A percentile compares a stretch with the other conserved stretches of the same genome.
phyloP scores from a whole-genome alignment of 2,797 vertebrate species.

The Phataginus tricuspis region DNA sequence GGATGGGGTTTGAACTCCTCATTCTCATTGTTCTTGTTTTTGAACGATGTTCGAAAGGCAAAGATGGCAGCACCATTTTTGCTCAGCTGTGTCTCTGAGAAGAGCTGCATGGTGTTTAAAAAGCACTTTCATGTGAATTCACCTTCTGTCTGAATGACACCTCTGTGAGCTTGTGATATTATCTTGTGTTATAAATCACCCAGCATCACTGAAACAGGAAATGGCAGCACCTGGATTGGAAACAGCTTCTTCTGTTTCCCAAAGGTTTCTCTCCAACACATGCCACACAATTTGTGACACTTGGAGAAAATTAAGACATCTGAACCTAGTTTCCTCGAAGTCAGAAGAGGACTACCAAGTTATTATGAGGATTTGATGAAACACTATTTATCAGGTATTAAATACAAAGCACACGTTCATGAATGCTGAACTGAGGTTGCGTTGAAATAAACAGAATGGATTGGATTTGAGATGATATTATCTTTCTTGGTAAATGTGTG shows the following conservation, averaged over 20 bases:
- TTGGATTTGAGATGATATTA: neutral
- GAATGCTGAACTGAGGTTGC: neutral
- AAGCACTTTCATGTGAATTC: slow-evolving; percentile 7
- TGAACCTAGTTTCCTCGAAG: neutral
- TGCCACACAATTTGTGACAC: neutral
- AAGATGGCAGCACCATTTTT: neutral
- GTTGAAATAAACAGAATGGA: neutral
- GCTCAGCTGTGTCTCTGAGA: neutral
- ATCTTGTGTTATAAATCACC: neutral
- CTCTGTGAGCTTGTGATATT: neutral
- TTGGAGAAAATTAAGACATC: neutral
- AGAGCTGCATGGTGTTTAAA: neutral
- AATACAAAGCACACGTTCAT: neutral
- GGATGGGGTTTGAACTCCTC: neutral
- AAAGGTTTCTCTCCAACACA: neutral
- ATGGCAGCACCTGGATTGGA: neutral
- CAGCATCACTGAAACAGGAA: neutral
- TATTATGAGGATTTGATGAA: neutral
- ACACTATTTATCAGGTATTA: neutral
- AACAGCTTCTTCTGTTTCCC: neutral
- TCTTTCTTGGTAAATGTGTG: no score
- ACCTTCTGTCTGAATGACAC: neutral
- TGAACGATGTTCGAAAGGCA: neutral
- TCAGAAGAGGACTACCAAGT: neutral
- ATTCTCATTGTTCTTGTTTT: neutral